These are phyloP conservation scores for Odobenus rosmarus DNA, from an alignment of 2,113 vertebrate genomes.

Conservation along the genomic window DNA sequence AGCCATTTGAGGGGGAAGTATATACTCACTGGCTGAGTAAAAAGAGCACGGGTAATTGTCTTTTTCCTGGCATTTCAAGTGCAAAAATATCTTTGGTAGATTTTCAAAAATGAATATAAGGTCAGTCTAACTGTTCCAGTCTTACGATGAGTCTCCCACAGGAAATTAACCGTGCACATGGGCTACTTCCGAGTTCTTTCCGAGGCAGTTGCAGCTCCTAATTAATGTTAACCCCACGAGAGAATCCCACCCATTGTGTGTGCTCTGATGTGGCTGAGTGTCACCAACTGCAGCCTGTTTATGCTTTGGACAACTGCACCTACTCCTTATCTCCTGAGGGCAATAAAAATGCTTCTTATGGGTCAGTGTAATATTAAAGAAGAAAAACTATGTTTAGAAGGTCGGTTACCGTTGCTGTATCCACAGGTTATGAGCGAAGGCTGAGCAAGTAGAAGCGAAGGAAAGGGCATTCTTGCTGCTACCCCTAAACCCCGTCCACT, in stretches of 20 bases:
- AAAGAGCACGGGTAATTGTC: neutral
- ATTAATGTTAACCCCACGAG: conserved; percentile 44
- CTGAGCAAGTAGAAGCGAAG: neutral
- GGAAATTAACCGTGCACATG: neutral
- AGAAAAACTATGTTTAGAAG: neutral
- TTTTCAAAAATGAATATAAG: conserved; percentile 37
- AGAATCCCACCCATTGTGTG: neutral
- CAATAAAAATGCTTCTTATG: conserved; percentile 38
- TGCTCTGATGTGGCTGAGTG: neutral
- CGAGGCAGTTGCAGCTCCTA: conserved; percentile 16
- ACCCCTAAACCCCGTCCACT: neutral
- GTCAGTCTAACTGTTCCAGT: neutral
- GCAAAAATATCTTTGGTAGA: conserved; percentile 25
- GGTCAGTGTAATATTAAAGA: neutral
- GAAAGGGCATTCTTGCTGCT: neutral
- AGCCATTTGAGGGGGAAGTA: neutral
- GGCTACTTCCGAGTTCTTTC: neutral
- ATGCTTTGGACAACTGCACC: conserved; percentile 57
- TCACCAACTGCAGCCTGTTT: conserved; percentile 44
- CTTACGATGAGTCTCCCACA: neutral
- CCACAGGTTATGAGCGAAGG: conserved; percentile 22
- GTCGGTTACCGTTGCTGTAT: neutral
- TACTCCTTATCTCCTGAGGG: neutral
- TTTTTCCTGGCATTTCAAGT: conserved; percentile 14
- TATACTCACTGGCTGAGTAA: neutral